phyloP scores from a whole-genome alignment of 2,113 vertebrate species.

The Varanus salvator region DNA sequence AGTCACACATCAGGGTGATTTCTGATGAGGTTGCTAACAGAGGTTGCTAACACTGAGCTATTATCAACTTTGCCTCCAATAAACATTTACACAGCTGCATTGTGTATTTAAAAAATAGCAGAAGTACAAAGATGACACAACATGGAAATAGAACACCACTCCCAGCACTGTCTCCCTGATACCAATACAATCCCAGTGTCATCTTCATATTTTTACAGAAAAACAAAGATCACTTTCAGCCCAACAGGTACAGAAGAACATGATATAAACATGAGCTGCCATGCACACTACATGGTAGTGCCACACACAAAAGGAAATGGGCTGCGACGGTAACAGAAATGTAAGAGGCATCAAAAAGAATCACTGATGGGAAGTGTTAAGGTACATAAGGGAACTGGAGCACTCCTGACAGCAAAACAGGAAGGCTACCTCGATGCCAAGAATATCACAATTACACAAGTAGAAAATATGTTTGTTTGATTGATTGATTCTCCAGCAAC shows the following conservation, averaged over 20 bases:
- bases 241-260: conserved; percentile 7
- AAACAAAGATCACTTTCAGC: neutral
- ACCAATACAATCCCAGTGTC: neutral
- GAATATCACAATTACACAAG: too few relatives aligned
- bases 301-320: conserved; percentile 31
- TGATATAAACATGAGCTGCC: conserved; percentile 15
- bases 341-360: conserved; percentile 1
- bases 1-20: neutral
- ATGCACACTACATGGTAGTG: neutral
- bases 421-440: neutral
- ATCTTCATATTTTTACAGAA: neutral
- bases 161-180: neutral
- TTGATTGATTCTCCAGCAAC: too few relatives aligned
- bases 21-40: neutral
- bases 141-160: conserved; percentile 26
- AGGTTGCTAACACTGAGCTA: neutral
- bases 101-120: conserved; percentile 15
- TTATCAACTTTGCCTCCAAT: neutral
- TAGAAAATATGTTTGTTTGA: too few relatives aligned
- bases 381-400: conserved; percentile 8
- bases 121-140: conserved; percentile 1
- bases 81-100: too few relatives aligned
- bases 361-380: neutral
- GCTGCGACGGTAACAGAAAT: conserved; percentile 7
- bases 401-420: neutral